These are phyloP conservation scores for Acanthoscelides obtectus DNA, from an alignment of 2,888 invertebrate genomes.

Conservation along the genomic window DNA sequence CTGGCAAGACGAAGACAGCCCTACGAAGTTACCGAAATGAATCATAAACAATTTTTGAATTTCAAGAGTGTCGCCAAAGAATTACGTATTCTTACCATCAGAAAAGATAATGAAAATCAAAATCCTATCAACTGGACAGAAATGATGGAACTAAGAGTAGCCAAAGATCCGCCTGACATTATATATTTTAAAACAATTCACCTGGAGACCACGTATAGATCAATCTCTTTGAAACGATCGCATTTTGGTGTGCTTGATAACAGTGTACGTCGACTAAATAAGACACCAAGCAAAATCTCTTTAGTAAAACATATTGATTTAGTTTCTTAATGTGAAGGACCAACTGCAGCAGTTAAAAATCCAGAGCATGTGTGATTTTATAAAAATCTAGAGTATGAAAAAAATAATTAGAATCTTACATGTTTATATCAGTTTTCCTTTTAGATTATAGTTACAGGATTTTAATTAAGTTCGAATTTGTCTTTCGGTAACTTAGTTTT, in stretches of 20 bases:
- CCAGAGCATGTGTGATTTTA: too few species aligned
- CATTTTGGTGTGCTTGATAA: neutral
- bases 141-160: conserved; percentile 1
- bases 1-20: conserved; percentile 10
- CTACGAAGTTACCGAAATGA: conserved; percentile 10
- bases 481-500: neutral
- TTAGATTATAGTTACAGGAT: neutral
- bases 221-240: conserved; percentile 2
- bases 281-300: neutral
- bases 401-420: neutral
- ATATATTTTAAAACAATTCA: conserved; percentile 1
- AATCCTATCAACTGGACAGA: conserved; percentile 4
- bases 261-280: neutral
- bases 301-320: neutral
- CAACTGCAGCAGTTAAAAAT: too few species aligned
- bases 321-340: neutral
- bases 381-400: neutral
- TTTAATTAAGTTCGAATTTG: neutral
- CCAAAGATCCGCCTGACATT: neutral
- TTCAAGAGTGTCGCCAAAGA: conserved; percentile 11
- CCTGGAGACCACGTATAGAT: neutral
- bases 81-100: conserved; percentile 5
- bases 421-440: neutral
- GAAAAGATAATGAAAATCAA: conserved; percentile 2
- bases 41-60: conserved; percentile 8